Conservation (phyloP, 2,797 vertebrate genomes). For the Apodemus agrarius region DNA sequence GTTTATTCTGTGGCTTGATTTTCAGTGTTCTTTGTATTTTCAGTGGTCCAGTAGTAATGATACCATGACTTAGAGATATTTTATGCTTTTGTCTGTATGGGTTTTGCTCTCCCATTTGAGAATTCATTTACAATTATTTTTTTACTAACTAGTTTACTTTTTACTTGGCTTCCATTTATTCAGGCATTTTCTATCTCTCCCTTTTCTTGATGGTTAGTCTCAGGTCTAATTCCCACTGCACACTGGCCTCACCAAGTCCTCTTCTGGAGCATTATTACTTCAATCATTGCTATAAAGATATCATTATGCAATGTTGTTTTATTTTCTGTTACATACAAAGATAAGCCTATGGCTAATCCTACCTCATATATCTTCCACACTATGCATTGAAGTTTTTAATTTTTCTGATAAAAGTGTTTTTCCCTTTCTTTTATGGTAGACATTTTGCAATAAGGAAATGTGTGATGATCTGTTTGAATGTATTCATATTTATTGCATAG, state of each 20-base stretch:
- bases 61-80: neutral
- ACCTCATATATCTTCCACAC: neutral
- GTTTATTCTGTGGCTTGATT: neutral
- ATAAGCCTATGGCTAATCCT: neutral
- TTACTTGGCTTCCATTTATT: neutral
- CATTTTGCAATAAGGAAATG: neutral
- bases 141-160: neutral
- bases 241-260: neutral
- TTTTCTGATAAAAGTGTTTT: neutral
- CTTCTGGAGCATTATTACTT: neutral
- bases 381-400: neutral
- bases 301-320: neutral
- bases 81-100: neutral
- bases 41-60: neutral
- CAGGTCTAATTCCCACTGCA: neutral
- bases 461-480: conserved; percentile 21
- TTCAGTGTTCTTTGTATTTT: neutral
- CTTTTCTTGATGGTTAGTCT: neutral
- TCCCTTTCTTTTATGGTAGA: neutral
- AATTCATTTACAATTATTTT: neutral
- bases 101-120: neutral
- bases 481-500: neutral
- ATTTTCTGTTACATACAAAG: neutral
- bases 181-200: neutral
- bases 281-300: neutral